Conservation (phyloP, 2,113 vertebrate genomes). For the Caracal caracal region DNA sequence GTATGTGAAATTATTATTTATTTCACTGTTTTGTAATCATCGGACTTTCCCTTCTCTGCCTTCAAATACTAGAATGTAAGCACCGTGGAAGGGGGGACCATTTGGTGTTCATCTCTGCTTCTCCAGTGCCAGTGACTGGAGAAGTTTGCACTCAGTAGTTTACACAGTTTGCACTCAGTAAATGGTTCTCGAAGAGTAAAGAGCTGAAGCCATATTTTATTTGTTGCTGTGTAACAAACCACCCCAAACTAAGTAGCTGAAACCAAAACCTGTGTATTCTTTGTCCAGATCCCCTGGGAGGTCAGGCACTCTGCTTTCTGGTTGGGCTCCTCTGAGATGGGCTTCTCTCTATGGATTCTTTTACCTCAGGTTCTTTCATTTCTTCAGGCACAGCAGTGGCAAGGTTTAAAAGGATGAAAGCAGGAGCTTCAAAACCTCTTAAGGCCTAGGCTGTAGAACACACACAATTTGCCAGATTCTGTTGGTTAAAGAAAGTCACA, state of each 20-base stretch:
- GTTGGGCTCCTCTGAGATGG: rapidly evolving
- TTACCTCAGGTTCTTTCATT: neutral
- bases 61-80: neutral
- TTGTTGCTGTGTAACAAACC: neutral
- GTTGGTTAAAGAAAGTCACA: neutral
- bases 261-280: neutral
- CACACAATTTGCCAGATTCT: neutral
- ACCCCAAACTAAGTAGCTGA: neutral
- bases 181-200: neutral
- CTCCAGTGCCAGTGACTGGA: neutral
- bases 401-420: neutral
- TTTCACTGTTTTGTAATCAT: neutral
- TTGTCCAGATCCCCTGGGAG: neutral
- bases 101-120: neutral
- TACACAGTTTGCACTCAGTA: neutral
- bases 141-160: too few relatives aligned
- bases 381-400: neutral
- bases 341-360: neutral
- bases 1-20: neutral
- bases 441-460: neutral
- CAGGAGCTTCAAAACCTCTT: neutral
- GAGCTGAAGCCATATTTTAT: neutral
- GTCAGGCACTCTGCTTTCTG: neutral
- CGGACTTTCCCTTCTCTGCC: neutral
- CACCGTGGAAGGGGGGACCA: neutral